A percentile compares a stretch with the other conserved stretches of the same genome.
phyloP scores from a whole-genome alignment of 2,888 invertebrate species.

The Escarpia spicata region DNA sequence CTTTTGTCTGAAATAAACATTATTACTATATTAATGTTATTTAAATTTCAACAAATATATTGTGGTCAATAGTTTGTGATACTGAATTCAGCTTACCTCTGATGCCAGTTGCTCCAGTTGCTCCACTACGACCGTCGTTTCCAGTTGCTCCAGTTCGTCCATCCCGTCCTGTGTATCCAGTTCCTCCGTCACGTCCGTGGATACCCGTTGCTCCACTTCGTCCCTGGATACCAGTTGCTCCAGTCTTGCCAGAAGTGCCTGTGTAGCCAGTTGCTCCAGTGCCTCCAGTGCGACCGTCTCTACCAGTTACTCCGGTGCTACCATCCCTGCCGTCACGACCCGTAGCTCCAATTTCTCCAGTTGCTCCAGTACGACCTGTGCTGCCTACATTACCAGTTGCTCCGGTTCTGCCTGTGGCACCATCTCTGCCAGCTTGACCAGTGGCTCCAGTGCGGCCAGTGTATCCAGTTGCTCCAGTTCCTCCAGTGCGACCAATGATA shows the following conservation, averaged over 20 bases:
- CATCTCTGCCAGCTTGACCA: conserved; percentile 33
- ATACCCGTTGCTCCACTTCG: conserved; percentile 6
- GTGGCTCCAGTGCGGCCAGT: conserved; percentile 32
- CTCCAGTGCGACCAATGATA: conserved; percentile 29
- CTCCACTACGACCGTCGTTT: conserved; percentile 32
- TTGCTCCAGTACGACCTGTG: conserved; percentile 32
- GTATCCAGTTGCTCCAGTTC: conserved; percentile 31
- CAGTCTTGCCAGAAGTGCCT: conserved; percentile 35
- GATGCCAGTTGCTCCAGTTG: conserved; percentile 27
- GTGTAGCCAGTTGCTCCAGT: conserved; percentile 34
- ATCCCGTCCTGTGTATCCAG: conserved; percentile 30
- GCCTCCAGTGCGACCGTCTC: conserved; percentile 29
- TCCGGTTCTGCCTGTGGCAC: conserved; percentile 29
- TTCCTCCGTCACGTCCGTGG: conserved; percentile 24
- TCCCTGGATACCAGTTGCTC: conserved; percentile 21
- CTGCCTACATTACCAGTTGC: conserved; percentile 27
- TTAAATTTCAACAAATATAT: too few species aligned
- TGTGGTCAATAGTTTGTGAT: background rate
- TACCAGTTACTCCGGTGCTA: conserved; percentile 31
- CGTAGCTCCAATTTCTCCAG: conserved; percentile 33
- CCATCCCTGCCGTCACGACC: conserved; percentile 34
- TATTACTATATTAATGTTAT: too few species aligned
- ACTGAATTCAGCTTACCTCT: background rate
- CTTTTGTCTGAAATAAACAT: too few species aligned
- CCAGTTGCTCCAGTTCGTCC: conserved; percentile 36